These are phyloP conservation scores for Ophraella communa DNA, from an alignment of 2,888 invertebrate species.

Conservation along the genomic window DNA sequence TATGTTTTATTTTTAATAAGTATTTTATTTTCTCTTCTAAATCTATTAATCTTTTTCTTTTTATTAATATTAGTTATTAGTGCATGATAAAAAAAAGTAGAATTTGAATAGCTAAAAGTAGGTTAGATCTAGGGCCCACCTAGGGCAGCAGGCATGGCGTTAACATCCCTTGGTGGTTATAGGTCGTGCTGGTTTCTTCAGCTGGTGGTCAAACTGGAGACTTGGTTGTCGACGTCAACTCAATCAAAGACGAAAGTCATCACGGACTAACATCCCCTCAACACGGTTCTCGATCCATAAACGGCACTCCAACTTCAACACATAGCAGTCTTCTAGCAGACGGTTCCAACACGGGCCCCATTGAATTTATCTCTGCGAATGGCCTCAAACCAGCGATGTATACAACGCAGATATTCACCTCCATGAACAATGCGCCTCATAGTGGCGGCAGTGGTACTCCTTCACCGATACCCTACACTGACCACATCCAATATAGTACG, in stretches of 20 bases:
- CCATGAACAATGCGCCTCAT: conserved; percentile 61
- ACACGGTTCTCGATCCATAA: conserved; percentile 71
- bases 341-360: conserved; percentile 59
- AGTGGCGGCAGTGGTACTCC: conserved; percentile 66
- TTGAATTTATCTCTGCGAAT: conserved; percentile 62
- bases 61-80: conserved; percentile 11
- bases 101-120: conserved; percentile 36
- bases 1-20: conserved; percentile 10
- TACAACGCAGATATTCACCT: conserved; percentile 73
- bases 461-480: conserved; percentile 67
- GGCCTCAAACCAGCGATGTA: conserved; percentile 68
- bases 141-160: conserved; percentile 44
- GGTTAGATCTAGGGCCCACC: conserved; percentile 49
- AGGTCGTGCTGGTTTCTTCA: conserved; percentile 62
- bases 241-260: conserved; percentile 67
- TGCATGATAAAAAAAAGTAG: conserved; percentile 34
- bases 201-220: conserved; percentile 56
- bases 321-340: conserved; percentile 69
- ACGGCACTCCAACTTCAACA: conserved; percentile 72
- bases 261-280: conserved; percentile 70
- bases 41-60: background rate
- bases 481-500: conserved; percentile 50
- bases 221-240: conserved; percentile 63
- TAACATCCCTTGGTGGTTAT: conserved; percentile 51
- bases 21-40: conserved; percentile 5